Evolutionary conservation across 1,140 invertebrate species (phyloP), one percentile per base, ranked within the genome.

Genomic region (Camponotus floridanus): DNA sequence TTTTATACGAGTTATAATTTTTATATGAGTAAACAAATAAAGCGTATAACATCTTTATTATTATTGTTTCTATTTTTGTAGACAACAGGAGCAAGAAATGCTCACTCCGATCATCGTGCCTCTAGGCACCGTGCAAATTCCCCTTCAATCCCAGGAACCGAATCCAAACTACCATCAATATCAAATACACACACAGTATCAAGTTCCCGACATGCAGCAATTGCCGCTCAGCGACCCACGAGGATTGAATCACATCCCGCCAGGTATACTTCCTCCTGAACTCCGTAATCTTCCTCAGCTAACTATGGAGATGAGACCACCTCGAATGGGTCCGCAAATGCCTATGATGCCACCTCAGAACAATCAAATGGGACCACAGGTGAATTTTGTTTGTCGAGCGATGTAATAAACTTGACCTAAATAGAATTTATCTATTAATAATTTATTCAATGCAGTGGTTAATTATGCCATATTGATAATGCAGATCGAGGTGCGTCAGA

Each of bases 41-140:
- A 45, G 45, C 2, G 18, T 42, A 64, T 45, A 45, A 83, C 5
- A 3, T 18, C 61, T 78, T 33, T 6, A n/a, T 6, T 13, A 36
- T 45, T 80, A 61, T 62, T 83, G 13, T 57, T 68, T 59, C 42
- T 45, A 9, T 45, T 45, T 59, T 87, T 59, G 2, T 26, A 94
- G 94, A 42, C 93, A 92, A 87, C 93, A 94, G 76, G 92, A 94
- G 0, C 93, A 93, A 68, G 94, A 94, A 42, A 92, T 94, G 90
- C 90, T 94, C 67, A 95, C 94, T 3, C 95, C 95, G n/a, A 94
- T 95, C 36, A 95, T 95, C 31, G 93, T 95, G 70, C 95, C 95
- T 15, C 74, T 95, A 70, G 95, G 94, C 73, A 93, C 94, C 8
- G 91, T 95, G 0, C 94, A 95, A 71, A 93, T 95, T 39, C 95